Evolutionary conservation across 2,113 vertebrate genomes (phyloP).

Genomic region (Mellivora capensis): DNA sequence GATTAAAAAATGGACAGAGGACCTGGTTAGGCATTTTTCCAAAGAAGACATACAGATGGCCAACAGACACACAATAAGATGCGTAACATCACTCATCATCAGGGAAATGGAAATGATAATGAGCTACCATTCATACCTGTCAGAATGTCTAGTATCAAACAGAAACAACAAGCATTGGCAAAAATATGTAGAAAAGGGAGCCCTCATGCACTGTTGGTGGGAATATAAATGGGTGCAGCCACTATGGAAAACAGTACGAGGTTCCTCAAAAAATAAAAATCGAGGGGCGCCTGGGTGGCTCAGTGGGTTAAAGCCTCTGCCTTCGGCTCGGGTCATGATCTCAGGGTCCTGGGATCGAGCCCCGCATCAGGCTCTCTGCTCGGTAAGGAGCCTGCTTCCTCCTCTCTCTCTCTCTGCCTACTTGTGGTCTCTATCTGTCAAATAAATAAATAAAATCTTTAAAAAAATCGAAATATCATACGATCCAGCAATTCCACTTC

Average conservation of each 20-base stretch:
- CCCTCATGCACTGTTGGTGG: not conserved
- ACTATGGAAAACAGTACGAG: not conserved
- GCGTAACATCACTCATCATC: not conserved
- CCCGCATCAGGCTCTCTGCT: too few relatives aligned
- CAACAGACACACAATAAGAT: not conserved
- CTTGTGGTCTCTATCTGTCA: too few relatives aligned
- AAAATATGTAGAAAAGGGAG: not conserved
- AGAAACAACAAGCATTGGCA: not conserved
- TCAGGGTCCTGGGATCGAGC: too few relatives aligned
- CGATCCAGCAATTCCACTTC: not conserved
- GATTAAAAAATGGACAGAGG: not conserved
- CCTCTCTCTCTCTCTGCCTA: too few relatives aligned
- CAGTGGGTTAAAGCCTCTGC: too few relatives aligned
- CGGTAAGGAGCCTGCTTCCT: too few relatives aligned
- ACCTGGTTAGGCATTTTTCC: not conserved
- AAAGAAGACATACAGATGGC: not conserved
- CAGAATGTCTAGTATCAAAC: not conserved
- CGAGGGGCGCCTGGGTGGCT: too few relatives aligned
- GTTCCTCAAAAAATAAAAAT: not conserved
- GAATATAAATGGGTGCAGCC: not conserved
- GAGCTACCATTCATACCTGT: not conserved
- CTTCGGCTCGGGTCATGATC: too few relatives aligned
- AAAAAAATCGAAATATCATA: not conserved
- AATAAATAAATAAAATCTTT: too few relatives aligned
- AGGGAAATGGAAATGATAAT: not conserved